Conservation (phyloP, 2,797 vertebrate species). For the Pelochelys cantorii region DNA sequence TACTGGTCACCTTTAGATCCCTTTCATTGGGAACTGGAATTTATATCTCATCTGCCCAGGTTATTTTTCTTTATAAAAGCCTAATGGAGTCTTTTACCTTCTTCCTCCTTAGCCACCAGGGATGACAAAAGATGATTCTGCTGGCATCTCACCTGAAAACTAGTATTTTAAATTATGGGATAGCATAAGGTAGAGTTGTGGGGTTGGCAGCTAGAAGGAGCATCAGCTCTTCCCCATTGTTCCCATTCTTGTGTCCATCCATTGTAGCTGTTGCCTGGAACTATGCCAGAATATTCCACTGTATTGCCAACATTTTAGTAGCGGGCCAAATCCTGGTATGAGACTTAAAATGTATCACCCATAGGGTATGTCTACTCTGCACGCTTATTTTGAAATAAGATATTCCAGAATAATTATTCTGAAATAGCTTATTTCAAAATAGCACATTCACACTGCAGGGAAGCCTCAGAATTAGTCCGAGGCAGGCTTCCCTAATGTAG, state of each 20-base stretch:
- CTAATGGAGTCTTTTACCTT: not conserved
- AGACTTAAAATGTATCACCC: not conserved
- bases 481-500: no score
- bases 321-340: not conserved
- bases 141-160: not conserved
- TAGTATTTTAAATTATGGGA: not conserved
- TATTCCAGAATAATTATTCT: no score
- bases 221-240: not conserved
- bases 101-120: not conserved
- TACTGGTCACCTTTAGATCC: not conserved
- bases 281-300: not conserved
- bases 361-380: no score
- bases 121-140: not conserved
- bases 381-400: no score
- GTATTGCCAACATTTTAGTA: rapidly evolving
- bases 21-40: not conserved
- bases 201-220: not conserved
- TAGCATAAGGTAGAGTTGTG: not conserved
- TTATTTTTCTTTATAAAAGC: not conserved
- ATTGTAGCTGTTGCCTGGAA: not conserved
- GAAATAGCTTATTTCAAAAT: no score
- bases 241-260: not conserved
- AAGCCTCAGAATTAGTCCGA: no score
- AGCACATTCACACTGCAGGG: no score
- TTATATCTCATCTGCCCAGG: not conserved